Base-by-base conservation (phyloP, 2,888 invertebrate genomes). In the Orchesellides sinensis region DNA sequence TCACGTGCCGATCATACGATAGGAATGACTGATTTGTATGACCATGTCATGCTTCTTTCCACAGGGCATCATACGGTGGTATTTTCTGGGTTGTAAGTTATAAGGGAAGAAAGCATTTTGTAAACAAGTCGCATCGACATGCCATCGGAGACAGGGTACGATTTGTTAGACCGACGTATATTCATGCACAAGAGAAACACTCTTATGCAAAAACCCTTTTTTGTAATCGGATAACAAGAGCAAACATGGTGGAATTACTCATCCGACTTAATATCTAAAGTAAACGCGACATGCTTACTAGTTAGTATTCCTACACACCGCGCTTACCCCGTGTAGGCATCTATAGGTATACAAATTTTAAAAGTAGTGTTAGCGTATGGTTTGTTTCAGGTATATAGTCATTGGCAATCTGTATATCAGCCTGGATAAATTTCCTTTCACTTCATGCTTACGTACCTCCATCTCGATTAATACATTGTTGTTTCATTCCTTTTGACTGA, bases 201-300 rank as follows among this genome's bases (percentile, higher is more conserved):
- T 65, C 21, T 54, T 21, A 78, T 69, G 69, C 66, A 68, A 68
- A 77, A 77, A 68, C 66, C 47, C 27, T 47, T 77, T 54, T 47
- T 69, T 29, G 61, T 79, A 79, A 79, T 79, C 79, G 79, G 79
- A 79, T 79, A 79, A 79, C 66, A 72, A 79, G 79, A 79, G 79
- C 79, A 79, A 79, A 79, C 79, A 79, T 65, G 54, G 54, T 72
- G 70, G 70, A 79, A 79, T 70, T 79, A 79, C 70, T 79, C 79
- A 79, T 79, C 79, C 70, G 70, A 72, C 79, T 72, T 79, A 79
- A 79, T 79, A 70, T 79, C 63, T 79, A 79, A 52, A 40, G 79
- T n/a, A 79, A 79, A 79, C 70, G 70, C 79, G 79, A 72, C 79
- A 72, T 35, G 63, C 68, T 77, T 54, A 8, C 66, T 66, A 25